Conservation (phyloP, 2,888 invertebrate genomes). For the Patella depressa region DNA sequence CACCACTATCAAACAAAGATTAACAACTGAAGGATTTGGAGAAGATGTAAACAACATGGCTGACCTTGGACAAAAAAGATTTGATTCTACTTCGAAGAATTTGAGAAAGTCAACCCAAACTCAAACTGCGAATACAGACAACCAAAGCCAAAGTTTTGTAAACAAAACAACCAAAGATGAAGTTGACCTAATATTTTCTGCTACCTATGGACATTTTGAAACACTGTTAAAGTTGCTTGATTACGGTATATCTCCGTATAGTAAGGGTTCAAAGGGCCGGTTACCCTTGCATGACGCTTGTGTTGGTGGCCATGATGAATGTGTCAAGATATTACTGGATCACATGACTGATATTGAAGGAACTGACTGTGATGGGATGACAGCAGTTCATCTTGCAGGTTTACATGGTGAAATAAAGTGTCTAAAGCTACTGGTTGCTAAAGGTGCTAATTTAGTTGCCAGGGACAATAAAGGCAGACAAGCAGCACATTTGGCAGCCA, state of each 20-base stretch:
- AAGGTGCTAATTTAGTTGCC: conserved; percentile 60
- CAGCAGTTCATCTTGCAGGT: conserved; percentile 66
- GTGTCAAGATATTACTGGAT: conserved; percentile 57
- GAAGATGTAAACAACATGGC: neutral
- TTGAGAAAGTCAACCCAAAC: no score
- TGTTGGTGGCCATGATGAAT: conserved; percentile 63
- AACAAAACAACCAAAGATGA: neutral
- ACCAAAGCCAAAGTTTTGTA: no score
- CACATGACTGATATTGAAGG: conserved; percentile 58
- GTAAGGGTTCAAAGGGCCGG: conserved; percentile 56
- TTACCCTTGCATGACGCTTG: conserved; percentile 68
- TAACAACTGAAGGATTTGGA: neutral
- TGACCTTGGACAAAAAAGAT: neutral
- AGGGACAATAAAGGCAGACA: conserved; percentile 63
- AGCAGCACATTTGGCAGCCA: conserved; percentile 66
- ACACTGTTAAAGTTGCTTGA: neutral
- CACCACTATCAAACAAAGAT: no score
- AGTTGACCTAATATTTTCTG: neutral
- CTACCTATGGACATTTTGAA: neutral
- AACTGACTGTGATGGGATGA: conserved; percentile 64
- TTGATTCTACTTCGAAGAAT: no score
- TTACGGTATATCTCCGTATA: conserved; percentile 59
- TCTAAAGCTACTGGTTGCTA: conserved; percentile 58
- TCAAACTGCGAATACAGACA: no score
- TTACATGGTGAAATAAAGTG: conserved; percentile 67